Evolutionary conservation across 2,888 invertebrate species (phyloP), one percentile per base, ranked within the genome.

Genomic region (Brassicogethes aeneus): DNA sequence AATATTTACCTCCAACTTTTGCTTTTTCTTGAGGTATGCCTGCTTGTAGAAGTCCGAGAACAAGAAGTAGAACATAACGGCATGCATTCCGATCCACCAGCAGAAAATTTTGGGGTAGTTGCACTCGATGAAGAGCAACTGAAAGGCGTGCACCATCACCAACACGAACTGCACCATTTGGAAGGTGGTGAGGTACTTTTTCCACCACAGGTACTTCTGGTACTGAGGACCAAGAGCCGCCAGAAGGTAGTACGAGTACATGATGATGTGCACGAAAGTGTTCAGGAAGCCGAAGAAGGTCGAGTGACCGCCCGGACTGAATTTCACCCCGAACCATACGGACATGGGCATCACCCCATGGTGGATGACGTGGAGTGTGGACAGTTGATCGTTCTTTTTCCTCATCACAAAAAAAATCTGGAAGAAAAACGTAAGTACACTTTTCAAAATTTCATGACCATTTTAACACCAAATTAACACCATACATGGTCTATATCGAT

Each of bases 331-430:
- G 57, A 79, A 76, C 84, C 84, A 85, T 40, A 84, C 93, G 5
- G 91, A 91, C 77, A 93, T 84, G 36, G 95, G 95, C 94, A 95
- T 95, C 55, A 92, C 83, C 44, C 93, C 93, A 68, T 95, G 95
- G 70, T 95, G 95, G 61, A 94, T 91, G 48, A 95, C 93, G 72
- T 95, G 95, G 44, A 95, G 77, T 32, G 88, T 89, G 39, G 92
- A 90, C 59, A 94, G 87, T 66, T 95, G 94, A 70, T 87, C 84
- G 67, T 83, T 85, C 75, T 95, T 95, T 75, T 94, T 94, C 52
- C 94, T 80, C 66, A 94, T 71, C 56, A 94, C 86, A 74, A 95
- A 95, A 80, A 94, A 95, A 59, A 80, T 66, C 79, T 80, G 68
- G 1, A 66, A 68, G 35, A 40, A 47, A 45, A 48, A 40, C n/a